A percentile compares a stretch with the other conserved stretches of the same genome.
phyloP scores from a whole-genome alignment of 2,113 vertebrate species.

The Ochotona princeps region DNA sequence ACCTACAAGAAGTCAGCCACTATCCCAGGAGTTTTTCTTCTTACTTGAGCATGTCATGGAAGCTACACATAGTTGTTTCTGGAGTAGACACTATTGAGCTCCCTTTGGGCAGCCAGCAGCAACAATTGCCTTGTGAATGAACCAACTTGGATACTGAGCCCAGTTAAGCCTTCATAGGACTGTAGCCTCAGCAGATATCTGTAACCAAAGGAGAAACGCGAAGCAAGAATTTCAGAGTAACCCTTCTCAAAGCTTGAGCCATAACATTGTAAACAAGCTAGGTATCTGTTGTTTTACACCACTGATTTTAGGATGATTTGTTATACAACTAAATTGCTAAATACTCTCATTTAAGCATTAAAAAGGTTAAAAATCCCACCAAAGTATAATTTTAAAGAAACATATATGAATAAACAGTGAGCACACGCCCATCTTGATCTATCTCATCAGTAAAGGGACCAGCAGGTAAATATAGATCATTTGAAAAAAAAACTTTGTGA shows the following conservation, averaged over 20 bases:
- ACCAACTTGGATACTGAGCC: neutral
- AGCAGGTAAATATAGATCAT: neutral
- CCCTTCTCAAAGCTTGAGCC: neutral
- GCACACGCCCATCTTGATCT: neutral
- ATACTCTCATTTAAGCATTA: neutral
- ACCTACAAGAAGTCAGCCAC: neutral
- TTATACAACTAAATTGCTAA: neutral
- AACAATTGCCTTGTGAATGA: neutral
- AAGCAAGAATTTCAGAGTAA: neutral
- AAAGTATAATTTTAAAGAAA: neutral
- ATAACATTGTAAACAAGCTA: neutral
- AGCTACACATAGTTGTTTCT: neutral
- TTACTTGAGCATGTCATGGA: neutral
- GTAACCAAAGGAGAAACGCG: neutral
- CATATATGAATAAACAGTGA: neutral
- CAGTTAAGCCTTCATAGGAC: neutral
- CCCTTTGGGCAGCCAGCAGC: neutral
- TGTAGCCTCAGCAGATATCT: neutral
- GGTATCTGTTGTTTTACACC: neutral
- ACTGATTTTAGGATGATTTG: neutral
- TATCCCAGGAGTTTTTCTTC: neutral
- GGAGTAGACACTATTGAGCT: neutral
- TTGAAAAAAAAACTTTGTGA: neutral
- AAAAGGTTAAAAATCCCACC: neutral
- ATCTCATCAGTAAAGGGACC: neutral